phyloP scores from a whole-genome alignment of 2,113 vertebrate genomes.

The Heloderma charlesbogerti region DNA sequence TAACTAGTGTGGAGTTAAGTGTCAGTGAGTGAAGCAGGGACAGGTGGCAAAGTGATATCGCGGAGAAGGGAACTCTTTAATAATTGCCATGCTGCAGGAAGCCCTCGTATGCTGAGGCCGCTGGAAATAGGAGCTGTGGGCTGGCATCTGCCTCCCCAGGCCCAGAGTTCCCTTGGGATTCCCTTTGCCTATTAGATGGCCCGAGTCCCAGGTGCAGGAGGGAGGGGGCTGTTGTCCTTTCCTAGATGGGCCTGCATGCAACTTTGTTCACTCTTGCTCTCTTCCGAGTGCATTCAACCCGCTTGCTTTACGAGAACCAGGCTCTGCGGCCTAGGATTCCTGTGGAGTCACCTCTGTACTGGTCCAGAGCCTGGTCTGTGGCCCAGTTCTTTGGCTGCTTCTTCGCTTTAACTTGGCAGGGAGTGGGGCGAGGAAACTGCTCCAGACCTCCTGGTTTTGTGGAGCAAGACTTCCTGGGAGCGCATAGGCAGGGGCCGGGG shows the following conservation, averaged over 20 bases:
- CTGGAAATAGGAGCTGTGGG: not conserved
- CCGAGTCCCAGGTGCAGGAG: not conserved
- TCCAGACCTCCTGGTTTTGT: not conserved
- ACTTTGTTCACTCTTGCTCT: not conserved
- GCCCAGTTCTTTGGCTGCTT: not conserved
- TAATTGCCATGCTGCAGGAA: not conserved
- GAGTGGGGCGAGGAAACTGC: not conserved
- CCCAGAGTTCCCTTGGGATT: not conserved
- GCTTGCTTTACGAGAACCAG: not conserved
- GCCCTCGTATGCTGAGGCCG: not conserved
- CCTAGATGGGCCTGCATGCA: not conserved
- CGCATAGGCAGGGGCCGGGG: not conserved
- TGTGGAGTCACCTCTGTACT: not conserved
- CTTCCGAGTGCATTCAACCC: not conserved
- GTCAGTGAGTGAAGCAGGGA: not conserved
- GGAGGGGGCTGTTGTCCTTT: not conserved
- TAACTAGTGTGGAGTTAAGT: not conserved
- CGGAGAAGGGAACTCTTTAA: not conserved
- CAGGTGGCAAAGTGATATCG: not conserved
- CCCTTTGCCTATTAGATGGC: not conserved
- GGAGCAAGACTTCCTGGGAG: not conserved
- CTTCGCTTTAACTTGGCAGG: not conserved
- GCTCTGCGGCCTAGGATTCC: too few relatives aligned
- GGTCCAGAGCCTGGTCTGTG: not conserved
- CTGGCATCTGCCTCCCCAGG: not conserved